Percentiles rank a stretch among this genome's conserved stretches.
Evolutionary conservation across 2,113 vertebrate genomes (phyloP).

Genomic region (Lophius piscatorius): DNA sequence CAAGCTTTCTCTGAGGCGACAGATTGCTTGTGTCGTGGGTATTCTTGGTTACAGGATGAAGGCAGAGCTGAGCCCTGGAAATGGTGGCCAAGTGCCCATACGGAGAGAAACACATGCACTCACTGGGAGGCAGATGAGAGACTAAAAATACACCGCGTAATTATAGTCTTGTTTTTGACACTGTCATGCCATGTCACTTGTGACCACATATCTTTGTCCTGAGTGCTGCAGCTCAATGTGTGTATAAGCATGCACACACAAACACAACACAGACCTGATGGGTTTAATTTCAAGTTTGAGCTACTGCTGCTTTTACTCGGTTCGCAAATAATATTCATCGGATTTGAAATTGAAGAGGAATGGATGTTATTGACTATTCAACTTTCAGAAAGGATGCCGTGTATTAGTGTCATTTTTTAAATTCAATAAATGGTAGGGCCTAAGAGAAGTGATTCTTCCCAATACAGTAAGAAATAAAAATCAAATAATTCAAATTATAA

Average conservation of each 20-base stretch:
- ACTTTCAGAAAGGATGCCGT: neutral
- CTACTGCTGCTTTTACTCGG: neutral
- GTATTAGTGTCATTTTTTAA: neutral
- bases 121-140: constrained; percentile 59
- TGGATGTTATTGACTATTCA: neutral
- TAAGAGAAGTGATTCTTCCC: too few species aligned
- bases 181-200: constrained; percentile 46
- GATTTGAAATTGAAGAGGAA: neutral
- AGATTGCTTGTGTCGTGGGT: constrained; percentile 63
- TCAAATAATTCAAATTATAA: too few species aligned
- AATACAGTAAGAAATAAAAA: too few species aligned
- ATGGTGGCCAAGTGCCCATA: constrained; percentile 59
- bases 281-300: constrained; percentile 7
- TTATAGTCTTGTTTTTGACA: constrained; percentile 66
- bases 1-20: constrained; percentile 53
- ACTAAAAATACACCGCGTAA: constrained; percentile 75
- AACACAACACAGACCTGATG: constrained; percentile 21
- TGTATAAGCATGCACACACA: neutral
- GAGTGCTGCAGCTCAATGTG: constrained; percentile 28
- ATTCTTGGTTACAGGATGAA: constrained; percentile 57
- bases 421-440: too few species aligned
- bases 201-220: constrained; percentile 36
- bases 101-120: constrained; percentile 29
- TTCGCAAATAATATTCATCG: too few species aligned
- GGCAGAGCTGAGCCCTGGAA: constrained; percentile 59